phyloP scores from a whole-genome alignment of 2,888 invertebrate genomes.

The Phyto melanocephala region DNA sequence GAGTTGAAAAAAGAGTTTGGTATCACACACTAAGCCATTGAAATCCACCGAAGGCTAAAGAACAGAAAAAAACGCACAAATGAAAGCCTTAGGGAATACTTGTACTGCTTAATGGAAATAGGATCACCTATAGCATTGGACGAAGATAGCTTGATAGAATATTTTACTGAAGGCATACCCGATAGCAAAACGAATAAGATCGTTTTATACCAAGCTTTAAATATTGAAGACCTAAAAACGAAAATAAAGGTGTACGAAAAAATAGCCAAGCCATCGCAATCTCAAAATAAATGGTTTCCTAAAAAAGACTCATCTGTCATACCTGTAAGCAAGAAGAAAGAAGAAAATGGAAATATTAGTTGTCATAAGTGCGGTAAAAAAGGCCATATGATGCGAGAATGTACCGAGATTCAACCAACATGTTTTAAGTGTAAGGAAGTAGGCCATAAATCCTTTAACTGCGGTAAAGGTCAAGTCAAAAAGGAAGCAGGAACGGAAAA shows the following conservation, averaged over 20 bases:
- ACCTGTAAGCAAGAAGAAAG: too few relatives aligned
- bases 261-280: too few relatives aligned
- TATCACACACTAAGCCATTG: background rate
- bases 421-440: background rate
- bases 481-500: background rate
- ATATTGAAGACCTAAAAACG: background rate
- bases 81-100: conserved; percentile 44
- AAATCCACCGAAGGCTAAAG: background rate
- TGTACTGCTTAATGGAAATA: conserved; percentile 3
- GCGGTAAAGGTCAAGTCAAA: too few relatives aligned
- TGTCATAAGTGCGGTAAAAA: background rate
- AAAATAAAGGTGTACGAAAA: too few relatives aligned
- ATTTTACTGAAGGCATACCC: too few relatives aligned
- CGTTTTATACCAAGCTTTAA: conserved; percentile 25
- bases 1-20: background rate
- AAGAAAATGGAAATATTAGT: too few relatives aligned
- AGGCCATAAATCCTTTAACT: background rate
- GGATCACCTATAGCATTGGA: background rate
- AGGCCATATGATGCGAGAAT: background rate
- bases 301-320: too few relatives aligned
- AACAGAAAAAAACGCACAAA: conserved; percentile 5
- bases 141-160: too few relatives aligned
- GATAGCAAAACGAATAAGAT: conserved; percentile 25
- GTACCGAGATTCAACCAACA: too few relatives aligned
- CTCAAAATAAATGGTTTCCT: too few relatives aligned